Base-by-base conservation (phyloP, 2,888 invertebrate genomes). In the Stratiomys singularior region DNA sequence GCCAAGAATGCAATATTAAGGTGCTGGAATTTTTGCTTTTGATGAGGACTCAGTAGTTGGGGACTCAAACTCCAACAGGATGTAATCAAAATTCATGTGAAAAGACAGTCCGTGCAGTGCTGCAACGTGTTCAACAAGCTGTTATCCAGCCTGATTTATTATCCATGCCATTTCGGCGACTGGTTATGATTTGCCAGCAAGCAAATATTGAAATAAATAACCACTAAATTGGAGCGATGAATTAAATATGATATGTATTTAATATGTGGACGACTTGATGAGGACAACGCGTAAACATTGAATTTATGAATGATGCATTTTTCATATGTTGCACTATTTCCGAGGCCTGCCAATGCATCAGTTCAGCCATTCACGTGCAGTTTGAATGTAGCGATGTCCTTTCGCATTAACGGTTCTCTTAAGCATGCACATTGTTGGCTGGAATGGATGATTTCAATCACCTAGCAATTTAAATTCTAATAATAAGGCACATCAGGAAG, bases 191-290 rank as follows among this genome's bases (percentile, higher is more conserved):
- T 3, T 37, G 3, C 4, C 52, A 15, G 46, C 5, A 25, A 23
- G 23, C 60, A 28, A 72, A 72, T 60, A 69, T 37, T 27, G 27
- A 74, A 74, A 74, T 76, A 58, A 74, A 58, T 74, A 74, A 60
- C 44, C 56, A 37, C 28, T 72, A 77, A 79, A 79, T 79, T 79
- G 79, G 71, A 76, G 60, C 56, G 21, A 23, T 79, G 79, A 77
- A 79, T 79, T 76, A 76, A 64, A 77, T 76, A 79, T 76, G 60
- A 5, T 37, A 37, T 37, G 74, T 63, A 77, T 76, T 79, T 63
- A 76, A 47, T 47, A 69, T 69, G 9, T 44, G 69, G 47, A 27
- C 25, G 47, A 25, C 25, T 21, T 46, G 21, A 25, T 18, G 2
- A 69, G 13, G 30, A 46, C 25, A 13, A 1, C 69, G 69, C 47